Evolutionary conservation across 2,888 invertebrate species (phyloP), one percentile per base, ranked within the genome.

Genomic region (Bombyx huttoni): DNA sequence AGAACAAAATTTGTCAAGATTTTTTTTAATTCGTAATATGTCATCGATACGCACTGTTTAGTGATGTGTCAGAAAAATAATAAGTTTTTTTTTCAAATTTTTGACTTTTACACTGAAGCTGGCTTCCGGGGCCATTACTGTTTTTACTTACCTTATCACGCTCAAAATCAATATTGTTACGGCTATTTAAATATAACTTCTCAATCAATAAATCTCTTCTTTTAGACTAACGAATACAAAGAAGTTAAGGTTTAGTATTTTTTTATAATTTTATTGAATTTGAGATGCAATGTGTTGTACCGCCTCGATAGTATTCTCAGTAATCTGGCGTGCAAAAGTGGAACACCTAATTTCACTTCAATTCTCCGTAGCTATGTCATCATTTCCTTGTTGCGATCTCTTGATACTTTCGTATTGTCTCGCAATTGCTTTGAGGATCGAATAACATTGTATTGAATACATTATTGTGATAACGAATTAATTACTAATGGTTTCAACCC

Each of bases 341-440:
- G 53, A 47, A 53, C 53, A 53, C 49, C 53, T 53, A 53, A 53
- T 53, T 53, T 53, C 53, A 49, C 53, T 51, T 51, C 47, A 47
- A 47, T 53, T 53, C 53, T 51, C 47, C 51, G 51, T 53, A 53
- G 47, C 49, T 53, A 40, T 40, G 50, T 52, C 47, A 50, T 34
- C 49, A 48, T 52, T 52, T 52, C 50, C 52, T 52, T 45, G 40
- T 34, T 52, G 52, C 50, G 40, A 40, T 40, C 40, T 40, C 40
- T 40, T 40, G 40, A 40, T 10, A 40, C 40, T 40, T 40, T 40
- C 40, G 40, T 40, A 40, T 40, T 40, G 40, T 40, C 40, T 40
- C 12, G 40, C 12, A 3, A 40, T 40, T 40, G 40, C 9, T 40
- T 40, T 40, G 12, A 40, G 8, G 40, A 40, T 40, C 40, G 40